Base-by-base conservation (phyloP, 2,888 invertebrate genomes). In the Hypselothyrea guttata region DNA sequence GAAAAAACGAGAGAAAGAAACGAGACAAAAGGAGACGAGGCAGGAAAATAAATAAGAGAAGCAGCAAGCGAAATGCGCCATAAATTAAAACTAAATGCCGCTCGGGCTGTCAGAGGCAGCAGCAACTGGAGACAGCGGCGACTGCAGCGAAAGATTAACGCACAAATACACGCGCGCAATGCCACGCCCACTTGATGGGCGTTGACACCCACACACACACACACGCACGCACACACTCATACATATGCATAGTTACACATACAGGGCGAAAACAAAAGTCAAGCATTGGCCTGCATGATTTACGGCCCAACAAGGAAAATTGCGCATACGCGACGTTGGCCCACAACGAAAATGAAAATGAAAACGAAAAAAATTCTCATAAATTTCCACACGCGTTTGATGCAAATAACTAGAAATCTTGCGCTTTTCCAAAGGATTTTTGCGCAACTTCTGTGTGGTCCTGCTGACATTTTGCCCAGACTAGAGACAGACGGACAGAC, bases 41-140 rank as follows among this genome's bases (percentile, higher is more conserved):
- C 2, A 22, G 22, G 31, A 13, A 67, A 70, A 69, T 66, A 22
- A 22, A 22, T 22, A 22, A 22, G 22, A 22, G 22, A 22, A 22
- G 62, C 61, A 67, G 56, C 71, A 61, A 57, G 67, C 75, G 60
- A 61, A 85, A 75, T 71, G 69, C 64, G 77, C 84, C 82, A 83
- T 83, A 85, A 83, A 83, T 83, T 83, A 83, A 84, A 83, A 75
- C 81, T 85, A 85, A 85, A 83, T 83, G 86, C 82, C 84, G 75
- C 63, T 65, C 22, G 22, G 64, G 70, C 84, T 83, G 79, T 79
- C 79, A 83, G 56, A 56, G 77, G 66, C 82, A 85, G 72, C 54
- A 47, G 54, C 47, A 71, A 66, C 63, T 64, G 67, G 55, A 73
- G 67, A 71, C 84, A 71, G 66, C 73, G 59, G 56, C 57, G 76